These are phyloP conservation scores for Tenthredo notha DNA, from an alignment of 2,888 invertebrate genomes.

Conservation along the genomic window DNA sequence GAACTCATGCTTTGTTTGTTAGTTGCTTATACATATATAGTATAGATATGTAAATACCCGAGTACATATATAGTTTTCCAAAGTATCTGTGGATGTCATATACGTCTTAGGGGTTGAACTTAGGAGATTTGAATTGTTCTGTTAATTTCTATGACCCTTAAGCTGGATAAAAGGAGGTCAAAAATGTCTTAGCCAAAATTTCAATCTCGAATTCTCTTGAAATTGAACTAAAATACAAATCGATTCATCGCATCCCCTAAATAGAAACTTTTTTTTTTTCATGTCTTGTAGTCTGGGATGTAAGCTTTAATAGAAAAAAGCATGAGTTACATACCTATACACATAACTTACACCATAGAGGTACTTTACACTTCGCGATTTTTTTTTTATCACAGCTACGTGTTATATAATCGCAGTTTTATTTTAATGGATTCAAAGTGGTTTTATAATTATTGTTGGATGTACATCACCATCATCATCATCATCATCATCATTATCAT, in stretches of 20 bases:
- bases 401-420: not conserved
- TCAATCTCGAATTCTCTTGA: not conserved
- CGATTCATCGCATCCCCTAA: not conserved
- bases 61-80: not conserved
- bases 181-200: not conserved
- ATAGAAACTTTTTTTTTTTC: not conserved
- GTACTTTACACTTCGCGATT: not conserved
- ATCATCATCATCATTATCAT: not conserved
- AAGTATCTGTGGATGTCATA: not conserved
- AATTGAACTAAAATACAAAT: not conserved
- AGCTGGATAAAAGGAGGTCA: not conserved
- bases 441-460: not conserved
- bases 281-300: not conserved
- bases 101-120: not conserved
- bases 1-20: constrained; percentile 19
- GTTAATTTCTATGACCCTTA: not conserved
- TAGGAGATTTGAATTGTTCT: not conserved
- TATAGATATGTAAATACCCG: not conserved
- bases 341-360: not conserved
- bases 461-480: not conserved
- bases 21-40: not conserved
- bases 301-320: not conserved
- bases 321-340: not conserved
- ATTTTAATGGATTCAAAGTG: constrained; percentile 27
- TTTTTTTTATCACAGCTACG: not conserved